These are phyloP conservation scores for Limnodromus scolopaceus DNA, from an alignment of 2,797 vertebrate genomes.

Conservation along the genomic window DNA sequence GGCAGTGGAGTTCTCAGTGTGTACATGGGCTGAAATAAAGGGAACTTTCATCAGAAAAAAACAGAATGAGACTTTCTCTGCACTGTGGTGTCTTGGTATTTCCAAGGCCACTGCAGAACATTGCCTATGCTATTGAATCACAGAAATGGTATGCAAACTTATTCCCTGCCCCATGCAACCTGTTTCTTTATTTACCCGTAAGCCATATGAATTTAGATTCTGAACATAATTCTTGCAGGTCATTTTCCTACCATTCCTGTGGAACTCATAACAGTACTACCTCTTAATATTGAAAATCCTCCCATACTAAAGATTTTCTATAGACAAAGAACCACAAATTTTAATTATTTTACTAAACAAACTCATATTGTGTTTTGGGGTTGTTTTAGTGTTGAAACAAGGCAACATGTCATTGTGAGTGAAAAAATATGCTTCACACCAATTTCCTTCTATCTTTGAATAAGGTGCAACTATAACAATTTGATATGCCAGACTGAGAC, in stretches of 20 bases:
- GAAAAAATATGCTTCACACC: not conserved
- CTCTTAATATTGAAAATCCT: not conserved
- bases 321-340: not conserved
- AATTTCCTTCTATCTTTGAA: not conserved
- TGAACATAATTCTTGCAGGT: not conserved
- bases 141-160: not conserved
- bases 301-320: not conserved
- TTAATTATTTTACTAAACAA: not conserved
- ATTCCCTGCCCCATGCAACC: not conserved
- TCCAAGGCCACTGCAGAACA: not conserved
- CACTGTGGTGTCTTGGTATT: not conserved
- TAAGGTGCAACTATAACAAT: not conserved
- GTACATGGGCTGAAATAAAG: not conserved
- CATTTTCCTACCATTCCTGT: not conserved
- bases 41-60: not conserved
- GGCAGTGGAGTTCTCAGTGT: accelerated
- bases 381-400: not conserved
- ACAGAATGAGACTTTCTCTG: not conserved
- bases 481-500: not conserved
- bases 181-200: not conserved
- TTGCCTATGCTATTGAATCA: not conserved
- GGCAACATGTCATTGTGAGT: not conserved
- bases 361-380: accelerated
- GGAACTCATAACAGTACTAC: not conserved
- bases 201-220: not conserved